Percentiles rank a stretch among this genome's conserved stretches.
phyloP scores from a whole-genome alignment of 2,113 vertebrate species.

The Sander lucioperca region DNA sequence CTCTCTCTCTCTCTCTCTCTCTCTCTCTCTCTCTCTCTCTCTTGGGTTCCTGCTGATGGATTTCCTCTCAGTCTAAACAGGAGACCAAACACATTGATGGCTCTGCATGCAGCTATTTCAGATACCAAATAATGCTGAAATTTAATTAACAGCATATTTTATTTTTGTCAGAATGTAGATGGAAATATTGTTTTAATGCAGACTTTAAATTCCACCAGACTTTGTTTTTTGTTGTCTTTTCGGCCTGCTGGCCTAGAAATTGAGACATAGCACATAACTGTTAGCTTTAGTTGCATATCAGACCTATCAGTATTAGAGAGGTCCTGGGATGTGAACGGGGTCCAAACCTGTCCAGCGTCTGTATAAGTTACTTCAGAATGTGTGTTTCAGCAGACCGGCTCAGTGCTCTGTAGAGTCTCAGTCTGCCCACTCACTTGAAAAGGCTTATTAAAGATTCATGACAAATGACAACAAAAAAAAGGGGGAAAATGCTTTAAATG shows the following conservation, averaged over 20 bases:
- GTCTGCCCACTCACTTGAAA: slow-evolving; percentile 61
- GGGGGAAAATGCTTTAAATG: slow-evolving; percentile 39
- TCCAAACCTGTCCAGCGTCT: slow-evolving; percentile 45
- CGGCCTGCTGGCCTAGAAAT: neutral
- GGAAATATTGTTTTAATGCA: neutral
- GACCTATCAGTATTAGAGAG: slow-evolving; percentile 9
- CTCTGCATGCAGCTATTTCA: slow-evolving; percentile 28
- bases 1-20: slow-evolving; percentile 11
- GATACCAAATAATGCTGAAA: slow-evolving; percentile 25
- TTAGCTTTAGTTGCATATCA: slow-evolving; percentile 20
- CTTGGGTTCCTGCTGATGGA: slow-evolving; percentile 47
- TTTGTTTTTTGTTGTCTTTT: neutral
- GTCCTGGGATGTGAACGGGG: slow-evolving; percentile 15
- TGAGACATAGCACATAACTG: neutral
- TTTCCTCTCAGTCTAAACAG: slow-evolving; percentile 51
- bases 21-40: slow-evolving; percentile 7
- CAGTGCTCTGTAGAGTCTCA: slow-evolving; percentile 59
- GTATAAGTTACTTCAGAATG: slow-evolving; percentile 64
- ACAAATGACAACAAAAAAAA: slow-evolving; percentile 22
- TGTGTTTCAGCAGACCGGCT: slow-evolving; percentile 68
- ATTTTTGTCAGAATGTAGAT: slow-evolving; percentile 17
- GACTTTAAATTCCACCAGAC: neutral
- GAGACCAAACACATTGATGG: slow-evolving; percentile 45
- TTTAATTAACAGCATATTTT: slow-evolving; percentile 28
- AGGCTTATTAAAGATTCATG: slow-evolving; percentile 76